Percentiles rank a stretch among this genome's conserved stretches.
Conservation (phyloP, 2,888 invertebrate species). For the Kryphioiulus occultus region DNA sequence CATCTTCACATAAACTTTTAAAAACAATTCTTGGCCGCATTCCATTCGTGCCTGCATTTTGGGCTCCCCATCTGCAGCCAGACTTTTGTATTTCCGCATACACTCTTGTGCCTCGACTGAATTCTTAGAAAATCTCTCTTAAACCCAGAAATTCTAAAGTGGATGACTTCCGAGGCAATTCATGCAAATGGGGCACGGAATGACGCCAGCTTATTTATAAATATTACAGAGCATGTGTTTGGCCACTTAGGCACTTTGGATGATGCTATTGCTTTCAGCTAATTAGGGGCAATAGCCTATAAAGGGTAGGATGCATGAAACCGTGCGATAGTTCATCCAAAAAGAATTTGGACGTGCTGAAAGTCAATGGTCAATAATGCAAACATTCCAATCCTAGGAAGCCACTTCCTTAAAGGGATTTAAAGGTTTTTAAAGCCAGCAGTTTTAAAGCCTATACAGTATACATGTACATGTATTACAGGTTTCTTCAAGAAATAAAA, state of each 20-base stretch:
- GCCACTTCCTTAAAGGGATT: too few relatives aligned
- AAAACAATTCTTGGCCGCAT: slow-evolving; percentile 33
- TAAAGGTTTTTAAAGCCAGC: too few relatives aligned
- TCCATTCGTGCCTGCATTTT: slow-evolving; percentile 6
- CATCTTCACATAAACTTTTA: background rate
- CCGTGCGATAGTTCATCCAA: background rate
- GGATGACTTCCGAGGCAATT: background rate
- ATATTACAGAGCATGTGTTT: background rate
- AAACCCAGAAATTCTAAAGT: background rate
- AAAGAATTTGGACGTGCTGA: background rate
- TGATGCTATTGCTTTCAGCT: background rate
- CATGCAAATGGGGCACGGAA: background rate
- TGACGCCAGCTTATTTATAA: background rate
- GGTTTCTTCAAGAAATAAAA: too few relatives aligned
- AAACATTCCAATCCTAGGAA: too few relatives aligned
- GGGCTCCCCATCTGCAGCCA: slow-evolving; percentile 1
- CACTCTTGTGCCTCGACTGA: background rate
- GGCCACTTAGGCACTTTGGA: background rate
- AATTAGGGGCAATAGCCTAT: background rate
- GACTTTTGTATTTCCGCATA: slow-evolving; percentile 7
- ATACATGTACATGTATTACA: too few relatives aligned
- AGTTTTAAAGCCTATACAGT: too few relatives aligned
- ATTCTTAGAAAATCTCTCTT: background rate
- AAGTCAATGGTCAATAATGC: too few relatives aligned
- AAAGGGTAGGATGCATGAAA: background rate